Percentiles rank a stretch among this genome's conserved stretches.
These are phyloP conservation scores for Paratrypauchen microcephalus DNA, from an alignment of 2,797 vertebrate genomes.

Conservation along the genomic window DNA sequence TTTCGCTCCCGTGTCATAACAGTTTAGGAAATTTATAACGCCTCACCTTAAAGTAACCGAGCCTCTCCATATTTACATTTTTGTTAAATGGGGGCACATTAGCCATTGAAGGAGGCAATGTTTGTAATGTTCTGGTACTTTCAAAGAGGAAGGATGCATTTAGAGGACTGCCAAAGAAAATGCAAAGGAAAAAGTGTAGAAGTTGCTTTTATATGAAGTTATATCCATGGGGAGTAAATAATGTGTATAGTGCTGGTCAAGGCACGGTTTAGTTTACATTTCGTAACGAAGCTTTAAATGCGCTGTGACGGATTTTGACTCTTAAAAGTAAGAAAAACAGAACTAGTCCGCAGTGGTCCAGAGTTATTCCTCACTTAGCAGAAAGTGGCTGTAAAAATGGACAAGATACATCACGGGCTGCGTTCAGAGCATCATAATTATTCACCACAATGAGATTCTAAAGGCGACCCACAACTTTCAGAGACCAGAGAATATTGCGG, in stretches of 20 bases:
- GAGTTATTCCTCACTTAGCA: too few species aligned
- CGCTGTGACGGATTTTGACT: too few species aligned
- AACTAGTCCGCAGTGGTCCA: too few species aligned
- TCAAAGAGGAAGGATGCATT: slow-evolving; percentile 1
- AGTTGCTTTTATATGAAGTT: background rate
- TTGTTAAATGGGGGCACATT: background rate
- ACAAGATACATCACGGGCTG: too few species aligned
- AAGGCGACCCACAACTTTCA: too few species aligned
- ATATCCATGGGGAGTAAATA: background rate
- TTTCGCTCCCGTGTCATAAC: slow-evolving; percentile 12
- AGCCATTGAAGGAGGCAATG: background rate
- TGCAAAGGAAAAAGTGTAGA: background rate
- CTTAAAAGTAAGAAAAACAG: too few species aligned
- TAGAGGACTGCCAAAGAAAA: background rate
- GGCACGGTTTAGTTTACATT: background rate
- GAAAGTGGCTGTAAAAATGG: too few species aligned
- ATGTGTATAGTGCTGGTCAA: background rate
- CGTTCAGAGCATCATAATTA: too few species aligned
- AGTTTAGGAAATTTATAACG: slow-evolving; percentile 4
- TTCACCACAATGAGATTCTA: too few species aligned
- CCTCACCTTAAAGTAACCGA: background rate
- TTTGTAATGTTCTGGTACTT: background rate
- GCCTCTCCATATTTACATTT: background rate
- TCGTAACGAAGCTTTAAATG: background rate
- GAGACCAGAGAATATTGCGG: too few species aligned